Conservation (phyloP, 2,888 invertebrate genomes). For the Keiferia lycopersicella region DNA sequence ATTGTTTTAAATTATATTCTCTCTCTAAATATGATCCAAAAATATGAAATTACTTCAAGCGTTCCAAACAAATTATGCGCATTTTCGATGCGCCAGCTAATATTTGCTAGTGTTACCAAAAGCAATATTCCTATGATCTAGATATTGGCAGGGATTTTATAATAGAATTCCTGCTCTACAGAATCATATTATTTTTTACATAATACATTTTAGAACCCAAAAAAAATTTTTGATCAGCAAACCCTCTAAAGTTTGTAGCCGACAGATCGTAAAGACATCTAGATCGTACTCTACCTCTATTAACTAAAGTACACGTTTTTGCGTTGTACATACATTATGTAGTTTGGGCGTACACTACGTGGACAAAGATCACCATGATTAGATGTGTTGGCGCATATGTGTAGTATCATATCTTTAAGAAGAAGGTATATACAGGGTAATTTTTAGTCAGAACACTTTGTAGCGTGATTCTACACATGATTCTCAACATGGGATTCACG, state of each 20-base stretch:
- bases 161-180: constrained; percentile 15
- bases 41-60: background rate
- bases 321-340: too few relatives aligned
- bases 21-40: background rate
- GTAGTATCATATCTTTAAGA: too few relatives aligned
- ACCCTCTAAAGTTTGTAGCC: too few relatives aligned
- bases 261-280: background rate
- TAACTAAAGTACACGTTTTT: too few relatives aligned
- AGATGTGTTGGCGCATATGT: too few relatives aligned
- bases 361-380: too few relatives aligned
- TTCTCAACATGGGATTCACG: too few relatives aligned
- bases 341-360: too few relatives aligned
- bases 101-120: background rate
- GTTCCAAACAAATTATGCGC: background rate
- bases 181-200: constrained; percentile 8
- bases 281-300: too few relatives aligned
- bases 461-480: too few relatives aligned
- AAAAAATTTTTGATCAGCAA: constrained; percentile 18
- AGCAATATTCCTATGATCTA: constrained; percentile 7
- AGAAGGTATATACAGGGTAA: too few relatives aligned
- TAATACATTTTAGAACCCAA: constrained; percentile 18
- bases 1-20: background rate
- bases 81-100: background rate
- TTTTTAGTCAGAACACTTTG: too few relatives aligned
- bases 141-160: constrained; percentile 8